Evolutionary conservation across 1,140 invertebrate genomes (phyloP).

Genomic region (Pteromalus puparum): DNA sequence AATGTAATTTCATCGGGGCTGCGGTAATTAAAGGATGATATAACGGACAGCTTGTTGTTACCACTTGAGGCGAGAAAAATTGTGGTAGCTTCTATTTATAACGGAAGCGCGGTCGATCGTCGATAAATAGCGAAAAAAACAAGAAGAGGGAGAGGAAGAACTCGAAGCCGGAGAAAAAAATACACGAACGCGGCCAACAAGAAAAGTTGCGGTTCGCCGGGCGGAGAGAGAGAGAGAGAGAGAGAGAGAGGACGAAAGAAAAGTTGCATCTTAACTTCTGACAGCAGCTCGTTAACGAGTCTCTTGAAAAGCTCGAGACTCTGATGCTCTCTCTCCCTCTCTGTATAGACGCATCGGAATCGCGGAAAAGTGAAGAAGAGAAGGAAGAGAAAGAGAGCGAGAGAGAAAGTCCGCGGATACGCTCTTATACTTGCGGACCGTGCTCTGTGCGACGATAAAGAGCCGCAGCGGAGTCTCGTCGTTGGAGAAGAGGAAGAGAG

Average conservation of each 20-base stretch:
- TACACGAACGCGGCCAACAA: not conserved
- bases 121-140: constrained; percentile 7
- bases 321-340: not conserved
- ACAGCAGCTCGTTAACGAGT: constrained; percentile 47
- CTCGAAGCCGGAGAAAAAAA: not conserved
- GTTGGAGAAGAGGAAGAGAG: constrained; percentile 24
- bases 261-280: constrained; percentile 50
- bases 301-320: constrained; percentile 50
- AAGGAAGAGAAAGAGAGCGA: constrained; percentile 12
- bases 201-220: not conserved
- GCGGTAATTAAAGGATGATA: too few relatives aligned
- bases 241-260: constrained; percentile 38
- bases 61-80: too few relatives aligned
- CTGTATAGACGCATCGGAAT: constrained; percentile 9
- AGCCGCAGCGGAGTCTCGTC: constrained; percentile 23
- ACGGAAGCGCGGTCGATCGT: not conserved
- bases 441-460: constrained; percentile 31
- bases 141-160: not conserved
- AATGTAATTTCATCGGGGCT: too few relatives aligned
- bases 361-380: constrained; percentile 19
- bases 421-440: constrained; percentile 29
- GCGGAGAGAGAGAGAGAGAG: constrained; percentile 9
- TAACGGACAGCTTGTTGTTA: too few relatives aligned
- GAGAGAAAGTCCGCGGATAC: constrained; percentile 29
- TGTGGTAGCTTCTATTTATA: not conserved